Evolutionary conservation across 2,113 vertebrate species (phyloP), one percentile per base, ranked within the genome.

Genomic region (Sclerurus mexicanus): DNA sequence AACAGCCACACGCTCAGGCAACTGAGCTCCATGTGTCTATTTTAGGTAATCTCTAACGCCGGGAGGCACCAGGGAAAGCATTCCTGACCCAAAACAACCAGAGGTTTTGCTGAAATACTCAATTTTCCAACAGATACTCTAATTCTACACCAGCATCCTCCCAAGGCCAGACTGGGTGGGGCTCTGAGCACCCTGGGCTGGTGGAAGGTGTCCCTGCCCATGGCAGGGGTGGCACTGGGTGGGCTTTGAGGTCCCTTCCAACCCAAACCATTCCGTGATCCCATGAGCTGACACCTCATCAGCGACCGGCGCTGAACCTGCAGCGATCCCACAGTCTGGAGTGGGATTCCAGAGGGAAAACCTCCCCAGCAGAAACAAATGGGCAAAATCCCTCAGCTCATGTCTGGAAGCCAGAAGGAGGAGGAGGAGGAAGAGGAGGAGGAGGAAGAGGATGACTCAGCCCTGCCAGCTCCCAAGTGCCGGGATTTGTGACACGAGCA

Each of bases 311-410:
- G 0, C 3, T 49, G 33, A 59, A 33, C 31, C 12, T 23, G 25
- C 1, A 4, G 15, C 5, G 25, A 35, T 12, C 1, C 1, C 7
- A 24, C 3, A 8, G 21, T 64, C 67, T 56, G 28, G 30, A 59
- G 60, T 0, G 13, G 35, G 11, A 58, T 88, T 71, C 44, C 53
- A 76, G 76, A 68, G 44, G 14, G 46, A 44, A 89, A 75, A 44
- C 22, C 16, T 52, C 33, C 22, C 18, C 4, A 52, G 67, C 27
- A 90, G 59, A 44, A 88, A 76, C 8, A 60, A 86, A 39, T 8
- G 40, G 44, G 56, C n/a, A 28, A 39, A 89, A 80, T 44, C 46
- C 17, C 23, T 40, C 0, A 2, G 30, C 28, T 58, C 62, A 37
- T 58, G 71, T 53, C 39, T 87, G 81, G 62, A 62, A 93, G 87